phyloP scores from a whole-genome alignment of 53 echinoderm and acorn worm species.

The Pentamera pediparva region DNA sequence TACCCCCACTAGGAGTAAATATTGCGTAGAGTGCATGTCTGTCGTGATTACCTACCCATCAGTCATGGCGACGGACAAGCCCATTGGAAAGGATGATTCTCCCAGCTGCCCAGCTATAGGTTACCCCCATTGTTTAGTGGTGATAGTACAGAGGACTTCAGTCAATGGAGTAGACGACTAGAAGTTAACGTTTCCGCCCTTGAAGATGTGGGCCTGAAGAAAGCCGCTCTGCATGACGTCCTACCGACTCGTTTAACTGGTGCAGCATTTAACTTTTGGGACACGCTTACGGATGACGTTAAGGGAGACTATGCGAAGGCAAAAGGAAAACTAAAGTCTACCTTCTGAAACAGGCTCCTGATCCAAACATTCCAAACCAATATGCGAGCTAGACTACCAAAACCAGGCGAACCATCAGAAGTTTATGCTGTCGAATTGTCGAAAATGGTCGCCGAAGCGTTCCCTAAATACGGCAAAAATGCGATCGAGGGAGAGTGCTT shows the following conservation, averaged over 20 bases:
- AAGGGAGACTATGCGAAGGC: background rate
- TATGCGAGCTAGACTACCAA: background rate
- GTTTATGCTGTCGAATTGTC: background rate
- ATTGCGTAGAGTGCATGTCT: too few species aligned
- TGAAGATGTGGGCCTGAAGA: too few species aligned
- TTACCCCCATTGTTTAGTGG: too few species aligned
- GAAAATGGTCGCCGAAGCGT: background rate
- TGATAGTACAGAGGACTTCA: too few species aligned
- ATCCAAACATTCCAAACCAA: background rate
- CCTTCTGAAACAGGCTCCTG: background rate
- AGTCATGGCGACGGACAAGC: too few species aligned
- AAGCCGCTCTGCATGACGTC: background rate
- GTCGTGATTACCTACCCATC: too few species aligned
- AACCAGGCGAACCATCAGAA: background rate
- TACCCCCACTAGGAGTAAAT: too few species aligned
- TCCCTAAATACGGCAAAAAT: background rate
- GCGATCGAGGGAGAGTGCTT: background rate
- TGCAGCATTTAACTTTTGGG: conserved; percentile 27
- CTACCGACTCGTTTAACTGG: conserved; percentile 19
- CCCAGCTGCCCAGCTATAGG: too few species aligned
- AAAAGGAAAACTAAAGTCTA: background rate
- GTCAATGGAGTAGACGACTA: too few species aligned
- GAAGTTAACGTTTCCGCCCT: too few species aligned
- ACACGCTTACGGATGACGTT: too few species aligned
- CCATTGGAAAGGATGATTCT: too few species aligned